Evolutionary conservation across 2,888 invertebrate species (phyloP), one percentile per base, ranked within the genome.

Genomic region (Dasypolia templi): DNA sequence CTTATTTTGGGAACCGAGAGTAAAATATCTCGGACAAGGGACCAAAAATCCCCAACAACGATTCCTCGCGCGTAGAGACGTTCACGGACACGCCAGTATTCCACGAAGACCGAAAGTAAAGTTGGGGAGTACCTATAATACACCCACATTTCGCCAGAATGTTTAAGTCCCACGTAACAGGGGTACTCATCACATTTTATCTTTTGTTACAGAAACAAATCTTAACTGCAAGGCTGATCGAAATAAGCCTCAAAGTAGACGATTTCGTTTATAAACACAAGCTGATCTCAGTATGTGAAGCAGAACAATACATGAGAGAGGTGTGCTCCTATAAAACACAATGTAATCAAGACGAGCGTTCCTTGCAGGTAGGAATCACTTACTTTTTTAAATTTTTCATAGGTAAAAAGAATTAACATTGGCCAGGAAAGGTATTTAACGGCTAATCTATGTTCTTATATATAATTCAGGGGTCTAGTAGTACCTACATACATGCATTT

Each of bases 221-320:
- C 3, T 81, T 92, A 72, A 88, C 79, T n/a, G 83, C 90, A 17
- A 89, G 92, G 55, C 86, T 95, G 5, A 90, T 95, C 75, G 85
- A 90, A 70, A 92, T 95, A 59, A 93, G 91, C 69, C 62, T 95
- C 5, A 85, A 81, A 82, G 81, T 92, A 14, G 95, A 95, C 1
- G 90, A 93, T 42, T 92, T 92, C 65, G 77, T 95, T 32, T 94
- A 94, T 75, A 90, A 91, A 49, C 82, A 91, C 17, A 88, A 86
- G 62, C 87, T 84, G 1, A 93, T 95, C 70, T 77, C 91, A 1
- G 71, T 74, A n/a, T 17, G 32, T 3, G 89, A 92, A 12, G 95
- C 94, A 11, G 73, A 86, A 29, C 64, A 65, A 17, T 93, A 90
- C 53, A 79, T 91, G 3, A 75, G 83, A 35, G 94, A 95, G 86